Percentiles rank a stretch among this genome's conserved stretches.
Conservation (phyloP, 2,888 invertebrate genomes). For the Hypolimnas misippus region DNA sequence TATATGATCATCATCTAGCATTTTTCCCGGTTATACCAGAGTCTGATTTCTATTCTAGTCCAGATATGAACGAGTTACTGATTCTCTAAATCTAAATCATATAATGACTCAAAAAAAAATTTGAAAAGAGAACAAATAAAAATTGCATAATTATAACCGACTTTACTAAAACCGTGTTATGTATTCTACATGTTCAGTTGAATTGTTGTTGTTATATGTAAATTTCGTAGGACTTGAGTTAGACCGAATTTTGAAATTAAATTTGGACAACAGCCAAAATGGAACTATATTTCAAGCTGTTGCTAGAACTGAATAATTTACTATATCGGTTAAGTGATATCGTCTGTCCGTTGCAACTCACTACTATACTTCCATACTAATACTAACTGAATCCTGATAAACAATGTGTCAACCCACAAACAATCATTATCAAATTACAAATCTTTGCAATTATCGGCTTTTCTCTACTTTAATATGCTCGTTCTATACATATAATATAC, state of each 20-base stretch:
- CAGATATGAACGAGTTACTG: too few relatives aligned
- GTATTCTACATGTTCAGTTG: not conserved
- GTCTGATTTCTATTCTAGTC: too few relatives aligned
- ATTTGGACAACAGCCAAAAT: slow-evolving; percentile 32
- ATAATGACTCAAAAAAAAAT: not conserved
- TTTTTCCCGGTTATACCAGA: too few relatives aligned
- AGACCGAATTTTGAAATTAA: slow-evolving; percentile 27
- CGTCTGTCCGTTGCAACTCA: not conserved
- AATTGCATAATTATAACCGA: not conserved
- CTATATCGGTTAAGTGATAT: slow-evolving; percentile 8
- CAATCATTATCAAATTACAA: too few relatives aligned
- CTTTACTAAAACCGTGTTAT: not conserved
- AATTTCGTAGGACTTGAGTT: slow-evolving; percentile 10
- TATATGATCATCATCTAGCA: too few relatives aligned
- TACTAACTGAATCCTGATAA: not conserved
- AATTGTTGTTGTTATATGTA: slow-evolving; percentile 9
- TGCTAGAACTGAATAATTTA: slow-evolving; percentile 9
- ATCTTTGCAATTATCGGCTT: too few relatives aligned
- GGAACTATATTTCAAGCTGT: slow-evolving; percentile 19
- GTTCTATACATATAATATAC: too few relatives aligned
- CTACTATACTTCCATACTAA: not conserved
- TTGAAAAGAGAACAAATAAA: too few relatives aligned
- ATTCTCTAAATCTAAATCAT: too few relatives aligned
- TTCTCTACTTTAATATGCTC: too few relatives aligned
- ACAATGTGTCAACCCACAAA: too few relatives aligned